Base-by-base conservation (phyloP, 2,888 invertebrate species). In the Mongoloraphidia duomilia region DNA sequence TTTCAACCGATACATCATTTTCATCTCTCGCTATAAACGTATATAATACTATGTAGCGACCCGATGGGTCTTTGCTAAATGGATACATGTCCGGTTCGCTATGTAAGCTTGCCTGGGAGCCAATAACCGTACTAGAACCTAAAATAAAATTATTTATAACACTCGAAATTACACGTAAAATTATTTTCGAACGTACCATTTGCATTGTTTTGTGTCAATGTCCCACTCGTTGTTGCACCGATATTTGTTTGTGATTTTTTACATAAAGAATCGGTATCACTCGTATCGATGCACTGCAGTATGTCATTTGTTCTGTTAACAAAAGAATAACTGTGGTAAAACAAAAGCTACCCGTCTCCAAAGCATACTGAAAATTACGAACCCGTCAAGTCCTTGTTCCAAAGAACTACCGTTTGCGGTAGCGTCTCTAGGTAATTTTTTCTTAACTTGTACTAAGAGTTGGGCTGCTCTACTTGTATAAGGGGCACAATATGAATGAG, bases 11-110 rank as follows among this genome's bases (percentile, higher is more conserved):
- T 0, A 94, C 85, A 65, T 95, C 95, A 61, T 94, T 93, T 64
- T 94, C 94, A 63, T 94, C 92, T 36, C 91, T 70, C 0, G 93
- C 93, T 38, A 88, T 85, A 64, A 94, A 95, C 1, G 92, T 90
- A 67, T 93, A 95, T 12, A 95, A 72, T 1, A 93, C 93, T 54
- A 94, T 90, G 62, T 88, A 94, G 41, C 91, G 76, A 1, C 93
- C 93, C 1, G 87, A 87, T 1, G 90, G 88, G 63, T 90, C 90
- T 71, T 92, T 82, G 44, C 72, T 68, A 63, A 83, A 83, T 1
- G 82, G 79, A 55, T 80, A 76, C 52, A 80, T 81, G 58, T 82
- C 82, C 10, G 75, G 71, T 58, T 74, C 72, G 2, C 71, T 71
- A 53, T 69, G 68, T 49, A 72, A 63, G 55, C 70, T 72, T 39